phyloP scores from a whole-genome alignment of 2,113 vertebrate genomes.

The Macaca mulatta region DNA sequence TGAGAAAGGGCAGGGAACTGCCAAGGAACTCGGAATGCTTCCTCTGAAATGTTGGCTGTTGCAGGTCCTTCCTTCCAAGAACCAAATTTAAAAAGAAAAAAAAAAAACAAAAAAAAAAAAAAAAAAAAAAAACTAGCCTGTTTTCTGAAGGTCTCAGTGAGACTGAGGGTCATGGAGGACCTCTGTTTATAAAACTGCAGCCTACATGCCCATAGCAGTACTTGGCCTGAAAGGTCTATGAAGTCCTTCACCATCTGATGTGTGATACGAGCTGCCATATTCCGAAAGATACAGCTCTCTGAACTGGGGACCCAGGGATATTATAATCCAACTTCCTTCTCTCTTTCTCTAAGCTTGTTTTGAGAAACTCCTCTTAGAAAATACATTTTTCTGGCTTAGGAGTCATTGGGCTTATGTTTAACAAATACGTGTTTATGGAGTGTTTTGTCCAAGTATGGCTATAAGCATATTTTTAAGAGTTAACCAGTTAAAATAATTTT shows the following conservation, averaged over 20 bases:
- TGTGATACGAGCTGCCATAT: background rate
- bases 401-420: background rate
- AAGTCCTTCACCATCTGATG: background rate
- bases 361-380: background rate
- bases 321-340: background rate
- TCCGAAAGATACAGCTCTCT: background rate
- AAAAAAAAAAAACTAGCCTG: background rate
- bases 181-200: background rate
- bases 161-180: background rate
- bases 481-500: background rate
- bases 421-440: background rate
- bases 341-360: background rate
- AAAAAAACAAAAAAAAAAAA: no score
- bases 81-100: background rate
- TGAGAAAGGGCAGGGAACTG: background rate
- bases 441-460: background rate
- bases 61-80: background rate
- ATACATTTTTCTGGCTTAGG: background rate
- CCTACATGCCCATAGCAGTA: background rate
- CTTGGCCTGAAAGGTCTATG: background rate
- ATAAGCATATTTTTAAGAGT: background rate
- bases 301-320: background rate
- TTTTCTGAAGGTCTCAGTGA: background rate
- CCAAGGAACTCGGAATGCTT: background rate
- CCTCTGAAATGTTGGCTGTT: background rate